Base-by-base conservation (phyloP, 23 tunicate genomes). In the Styela plicata region DNA sequence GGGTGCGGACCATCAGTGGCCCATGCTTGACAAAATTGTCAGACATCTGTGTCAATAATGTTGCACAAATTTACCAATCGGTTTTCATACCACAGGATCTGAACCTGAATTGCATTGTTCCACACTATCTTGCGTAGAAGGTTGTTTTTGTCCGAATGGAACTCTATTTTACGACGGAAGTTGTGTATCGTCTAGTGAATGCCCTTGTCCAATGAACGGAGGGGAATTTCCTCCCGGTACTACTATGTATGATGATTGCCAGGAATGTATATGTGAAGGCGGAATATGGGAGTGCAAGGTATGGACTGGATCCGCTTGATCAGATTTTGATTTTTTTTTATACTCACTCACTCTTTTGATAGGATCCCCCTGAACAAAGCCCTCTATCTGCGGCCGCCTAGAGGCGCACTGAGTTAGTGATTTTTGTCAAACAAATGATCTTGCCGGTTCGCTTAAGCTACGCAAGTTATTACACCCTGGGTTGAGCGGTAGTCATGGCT, bases 121-220 rank as follows among this genome's bases (percentile, higher is more conserved):
- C 0, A 36, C 36, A 0, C 68, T 89, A 10, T 75, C 88, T 65
- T 91, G 97, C 63, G 88, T 91, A 20, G 97, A 91, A 76, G 97
- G 97, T 16, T 91, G 97, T 63, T 91, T 91, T 37, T 91, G 97
- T 36, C 87, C 89, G 10, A 67, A 29, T 35, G 88, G 89, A 29
- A 63, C 35, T 31, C 83, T 91, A 69, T 23, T 63, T 83, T 88
- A 86, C 64, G 84, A 83, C 20, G 87, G 80, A 73, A 73, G 69
- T 63, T 91, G 97, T 82, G 85, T 91, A 36, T 33, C 31, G 27
- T 33, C 33, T 18, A 13, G 1, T 1, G 81, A 91, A 3, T 91
- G 97, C 63, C 97, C 97, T 16, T 91, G 97, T 63, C 63, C 33
- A 17, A 31, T 33, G 13, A 74, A 18, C 31, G 87, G 83, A 57